Conservation (phyloP, 2,113 vertebrate species). For the Circaetus gallicus region DNA sequence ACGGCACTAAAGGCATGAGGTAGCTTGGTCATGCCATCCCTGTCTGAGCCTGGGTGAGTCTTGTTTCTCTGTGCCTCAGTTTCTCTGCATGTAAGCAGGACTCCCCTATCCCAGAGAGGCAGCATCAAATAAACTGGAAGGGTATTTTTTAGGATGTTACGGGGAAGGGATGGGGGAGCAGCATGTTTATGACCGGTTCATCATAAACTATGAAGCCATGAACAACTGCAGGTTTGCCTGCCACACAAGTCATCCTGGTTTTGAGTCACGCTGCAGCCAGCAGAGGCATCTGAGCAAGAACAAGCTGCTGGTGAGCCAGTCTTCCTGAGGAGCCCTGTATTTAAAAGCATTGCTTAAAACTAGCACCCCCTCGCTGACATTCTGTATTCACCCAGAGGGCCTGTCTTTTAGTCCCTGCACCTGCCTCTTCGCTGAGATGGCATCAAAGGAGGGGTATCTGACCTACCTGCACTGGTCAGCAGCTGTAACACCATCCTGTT, state of each 20-base stretch:
- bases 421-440: neutral
- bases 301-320: neutral
- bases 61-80: neutral
- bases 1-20: neutral
- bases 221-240: neutral
- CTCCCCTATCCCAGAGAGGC: neutral
- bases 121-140: neutral
- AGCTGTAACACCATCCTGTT: neutral
- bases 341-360: neutral
- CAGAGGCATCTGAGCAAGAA: neutral
- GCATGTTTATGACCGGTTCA: neutral
- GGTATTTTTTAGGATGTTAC: neutral
- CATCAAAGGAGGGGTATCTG: neutral
- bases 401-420: neutral
- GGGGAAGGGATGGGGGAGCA: neutral
- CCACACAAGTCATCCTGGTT: too few species aligned
- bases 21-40: neutral
- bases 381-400: neutral
- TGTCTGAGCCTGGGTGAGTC: neutral
- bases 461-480: neutral
- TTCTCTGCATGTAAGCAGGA: neutral
- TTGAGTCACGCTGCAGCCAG: neutral
- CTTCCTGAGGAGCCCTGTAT: neutral
- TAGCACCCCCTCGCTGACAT: neutral
- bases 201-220: neutral